phyloP scores from a whole-genome alignment of 2,113 vertebrate genomes.

The Siphamia tubifer region DNA sequence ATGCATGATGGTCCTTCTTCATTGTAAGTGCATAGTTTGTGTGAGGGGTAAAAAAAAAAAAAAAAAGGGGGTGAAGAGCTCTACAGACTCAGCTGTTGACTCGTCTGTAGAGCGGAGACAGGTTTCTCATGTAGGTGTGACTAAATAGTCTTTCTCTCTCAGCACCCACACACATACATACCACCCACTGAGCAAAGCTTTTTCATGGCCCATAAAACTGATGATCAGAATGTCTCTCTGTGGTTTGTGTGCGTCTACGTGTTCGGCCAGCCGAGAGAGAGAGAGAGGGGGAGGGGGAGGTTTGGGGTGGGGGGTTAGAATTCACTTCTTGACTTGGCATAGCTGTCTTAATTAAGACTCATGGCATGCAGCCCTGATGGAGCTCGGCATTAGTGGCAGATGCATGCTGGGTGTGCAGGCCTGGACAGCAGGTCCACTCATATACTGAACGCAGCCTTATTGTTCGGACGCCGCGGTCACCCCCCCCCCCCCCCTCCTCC shows the following conservation, averaged over 20 bases:
- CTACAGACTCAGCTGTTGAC: slow-evolving; percentile 29
- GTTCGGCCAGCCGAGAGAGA: slow-evolving; percentile 6
- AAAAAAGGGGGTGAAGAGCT: neutral
- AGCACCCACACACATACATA: slow-evolving; percentile 19
- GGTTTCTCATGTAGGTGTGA: slow-evolving; percentile 62
- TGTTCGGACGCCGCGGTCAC: slow-evolving; percentile 38
- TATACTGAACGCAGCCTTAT: slow-evolving; percentile 29
- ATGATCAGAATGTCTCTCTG: slow-evolving; percentile 47
- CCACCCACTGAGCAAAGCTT: slow-evolving; percentile 41
- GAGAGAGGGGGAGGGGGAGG: neutral
- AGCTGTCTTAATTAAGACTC: slow-evolving; percentile 63
- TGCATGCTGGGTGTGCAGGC: slow-evolving; percentile 45
- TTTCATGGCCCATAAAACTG: slow-evolving; percentile 62
- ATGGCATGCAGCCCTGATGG: slow-evolving; percentile 54
- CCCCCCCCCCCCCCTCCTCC: too few species aligned
- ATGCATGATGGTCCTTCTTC: slow-evolving; percentile 10
- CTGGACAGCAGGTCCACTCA: slow-evolving; percentile 45
- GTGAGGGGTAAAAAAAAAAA: neutral
- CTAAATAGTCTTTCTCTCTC: slow-evolving; percentile 52
- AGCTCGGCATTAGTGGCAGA: slow-evolving; percentile 34
- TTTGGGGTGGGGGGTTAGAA: neutral
- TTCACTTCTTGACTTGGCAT: slow-evolving; percentile 64
- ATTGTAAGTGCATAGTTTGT: neutral
- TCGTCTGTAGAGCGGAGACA: slow-evolving; percentile 49
- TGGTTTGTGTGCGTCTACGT: slow-evolving; percentile 22